Conservation (phyloP, 2,888 invertebrate genomes). For the Quadroppia sp. region DNA sequence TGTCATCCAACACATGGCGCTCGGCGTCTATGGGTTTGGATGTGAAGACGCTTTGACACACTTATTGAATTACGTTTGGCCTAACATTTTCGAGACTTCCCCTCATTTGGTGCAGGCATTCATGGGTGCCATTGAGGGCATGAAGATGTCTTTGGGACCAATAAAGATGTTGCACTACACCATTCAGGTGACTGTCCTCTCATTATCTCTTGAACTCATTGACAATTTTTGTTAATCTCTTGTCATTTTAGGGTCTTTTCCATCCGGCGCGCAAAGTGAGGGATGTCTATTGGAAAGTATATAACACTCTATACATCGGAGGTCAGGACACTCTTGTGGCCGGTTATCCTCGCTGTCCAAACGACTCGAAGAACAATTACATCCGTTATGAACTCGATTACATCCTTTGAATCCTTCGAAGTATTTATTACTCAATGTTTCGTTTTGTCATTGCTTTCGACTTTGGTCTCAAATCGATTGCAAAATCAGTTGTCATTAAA, state of each 20-base stretch:
- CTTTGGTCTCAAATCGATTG: neutral
- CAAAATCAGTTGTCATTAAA: neutral
- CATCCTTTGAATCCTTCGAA: slow-evolving; percentile 67
- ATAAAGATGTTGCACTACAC: slow-evolving; percentile 94
- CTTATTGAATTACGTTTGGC: slow-evolving; percentile 98
- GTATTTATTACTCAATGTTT: neutral
- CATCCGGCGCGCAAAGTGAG: slow-evolving; percentile 98
- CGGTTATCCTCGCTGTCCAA: slow-evolving; percentile 92
- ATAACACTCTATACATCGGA: slow-evolving; percentile 97
- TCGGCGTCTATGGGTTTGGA: slow-evolving; percentile 97
- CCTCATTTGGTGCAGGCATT: slow-evolving; percentile 99
- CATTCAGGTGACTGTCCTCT: slow-evolving; percentile 61
- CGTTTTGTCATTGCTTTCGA: neutral
- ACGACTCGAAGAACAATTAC: slow-evolving; percentile 86
- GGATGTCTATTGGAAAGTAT: slow-evolving; percentile 99
- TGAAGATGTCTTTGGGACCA: slow-evolving; percentile 92
- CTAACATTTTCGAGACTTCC: slow-evolving; percentile 98
- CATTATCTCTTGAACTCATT: neutral
- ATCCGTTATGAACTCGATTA: slow-evolving; percentile 91
- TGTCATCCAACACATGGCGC: slow-evolving; percentile 97
- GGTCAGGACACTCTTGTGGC: slow-evolving; percentile 97
- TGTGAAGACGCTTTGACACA: slow-evolving; percentile 98
- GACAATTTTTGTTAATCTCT: slow-evolving; percentile 49
- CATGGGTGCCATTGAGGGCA: slow-evolving; percentile 97
- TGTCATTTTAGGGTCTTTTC: slow-evolving; percentile 68